phyloP scores from a whole-genome alignment of 2,113 vertebrate genomes.

The Heliornis fulica region DNA sequence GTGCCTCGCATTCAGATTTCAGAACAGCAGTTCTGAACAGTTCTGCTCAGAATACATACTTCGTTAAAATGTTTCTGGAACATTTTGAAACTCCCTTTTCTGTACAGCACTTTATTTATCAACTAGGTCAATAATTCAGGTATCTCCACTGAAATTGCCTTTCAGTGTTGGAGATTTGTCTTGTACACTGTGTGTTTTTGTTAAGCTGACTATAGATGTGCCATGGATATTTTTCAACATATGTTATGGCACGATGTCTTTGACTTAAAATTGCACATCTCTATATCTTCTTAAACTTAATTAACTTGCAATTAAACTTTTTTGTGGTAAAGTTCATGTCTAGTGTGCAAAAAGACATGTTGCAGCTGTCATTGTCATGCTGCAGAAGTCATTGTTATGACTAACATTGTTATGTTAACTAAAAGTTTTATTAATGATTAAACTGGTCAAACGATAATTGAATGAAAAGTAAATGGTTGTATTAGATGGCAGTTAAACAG shows the following conservation, averaged over 20 bases:
- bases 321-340: background rate
- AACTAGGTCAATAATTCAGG: background rate
- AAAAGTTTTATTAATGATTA: background rate
- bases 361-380: no score
- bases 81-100: background rate
- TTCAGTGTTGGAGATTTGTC: background rate
- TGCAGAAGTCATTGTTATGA: background rate
- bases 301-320: background rate
- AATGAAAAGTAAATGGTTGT: background rate
- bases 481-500: background rate
- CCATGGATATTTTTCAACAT: background rate
- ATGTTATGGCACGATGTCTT: background rate
- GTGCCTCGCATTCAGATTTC: background rate
- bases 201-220: background rate
- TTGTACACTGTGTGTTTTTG: background rate
- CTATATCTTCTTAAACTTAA: background rate
- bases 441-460: background rate
- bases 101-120: background rate
- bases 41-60: background rate
- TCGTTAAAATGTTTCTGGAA: conserved; percentile 5
- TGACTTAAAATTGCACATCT: background rate
- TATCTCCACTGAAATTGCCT: background rate
- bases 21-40: background rate
- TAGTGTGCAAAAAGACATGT: fast-evolving
- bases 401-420: background rate